Conservation (phyloP, 2,113 vertebrate species). For the Microcebus griseorufus region DNA sequence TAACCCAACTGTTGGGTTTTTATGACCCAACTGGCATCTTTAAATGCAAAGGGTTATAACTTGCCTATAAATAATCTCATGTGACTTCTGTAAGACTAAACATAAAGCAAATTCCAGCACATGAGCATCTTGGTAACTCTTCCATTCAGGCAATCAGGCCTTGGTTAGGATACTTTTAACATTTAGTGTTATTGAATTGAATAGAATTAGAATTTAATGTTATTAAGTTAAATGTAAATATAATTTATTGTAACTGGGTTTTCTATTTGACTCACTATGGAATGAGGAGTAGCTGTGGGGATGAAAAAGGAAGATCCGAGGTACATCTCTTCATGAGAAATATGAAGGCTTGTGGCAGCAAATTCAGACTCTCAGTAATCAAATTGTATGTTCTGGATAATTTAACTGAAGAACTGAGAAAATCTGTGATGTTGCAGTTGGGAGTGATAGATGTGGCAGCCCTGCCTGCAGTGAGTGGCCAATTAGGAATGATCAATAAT, state of each 20-base stretch:
- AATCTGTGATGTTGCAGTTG: background rate
- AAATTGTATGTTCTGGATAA: conserved; percentile 19
- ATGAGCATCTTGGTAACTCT: background rate
- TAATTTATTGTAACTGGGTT: background rate
- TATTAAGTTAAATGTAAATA: conserved; percentile 1
- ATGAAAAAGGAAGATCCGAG: background rate
- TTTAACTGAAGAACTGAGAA: conserved; percentile 8
- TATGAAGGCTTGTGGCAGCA: conserved; percentile 1
- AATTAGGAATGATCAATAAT: background rate
- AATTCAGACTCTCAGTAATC: background rate
- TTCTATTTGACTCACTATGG: conserved; percentile 20
- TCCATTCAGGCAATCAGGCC: background rate
- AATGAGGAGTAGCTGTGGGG: background rate
- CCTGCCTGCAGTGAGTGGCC: background rate
- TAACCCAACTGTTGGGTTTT: background rate
- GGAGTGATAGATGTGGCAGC: background rate
- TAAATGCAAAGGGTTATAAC: background rate
- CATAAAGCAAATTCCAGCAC: background rate
- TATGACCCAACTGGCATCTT: background rate
- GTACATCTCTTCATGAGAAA: background rate
- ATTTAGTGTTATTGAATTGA: background rate
- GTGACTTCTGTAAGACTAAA: background rate
- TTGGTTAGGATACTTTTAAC: conserved; percentile 25
- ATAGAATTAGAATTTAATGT: conserved; percentile 8
- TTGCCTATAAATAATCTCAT: background rate